Evolutionary conservation across 2,888 invertebrate genomes (phyloP).

Genomic region (Lasioglossum figueresi): DNA sequence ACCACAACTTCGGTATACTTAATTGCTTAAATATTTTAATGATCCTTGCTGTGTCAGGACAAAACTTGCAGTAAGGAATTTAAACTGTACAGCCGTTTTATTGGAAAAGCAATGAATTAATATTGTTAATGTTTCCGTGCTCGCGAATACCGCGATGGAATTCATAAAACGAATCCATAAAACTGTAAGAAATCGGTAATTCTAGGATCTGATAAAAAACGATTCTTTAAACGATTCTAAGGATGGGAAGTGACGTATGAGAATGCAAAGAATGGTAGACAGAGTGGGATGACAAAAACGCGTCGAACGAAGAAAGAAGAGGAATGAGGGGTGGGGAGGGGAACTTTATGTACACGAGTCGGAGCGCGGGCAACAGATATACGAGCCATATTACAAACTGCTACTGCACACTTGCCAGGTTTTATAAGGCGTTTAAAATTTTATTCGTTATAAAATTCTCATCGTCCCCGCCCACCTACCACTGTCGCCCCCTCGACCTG

Average conservation of each 20-base stretch:
- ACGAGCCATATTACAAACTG: conserved; percentile 75
- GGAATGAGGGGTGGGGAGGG: conserved; percentile 23
- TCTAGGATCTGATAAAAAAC: not conserved
- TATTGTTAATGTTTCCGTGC: not conserved
- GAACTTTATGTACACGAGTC: conserved; percentile 72
- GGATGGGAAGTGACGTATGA: conserved; percentile 7
- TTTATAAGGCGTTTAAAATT: conserved; percentile 80
- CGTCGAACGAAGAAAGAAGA: not conserved
- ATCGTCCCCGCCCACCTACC: conserved; percentile 55
- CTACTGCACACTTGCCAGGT: conserved; percentile 77
- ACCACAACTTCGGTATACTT: not conserved
- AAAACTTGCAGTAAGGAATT: not conserved
- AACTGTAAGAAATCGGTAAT: not conserved
- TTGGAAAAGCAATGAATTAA: not conserved
- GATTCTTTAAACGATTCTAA: not conserved
- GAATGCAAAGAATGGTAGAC: conserved; percentile 31
- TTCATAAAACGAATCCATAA: not conserved
- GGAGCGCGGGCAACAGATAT: conserved; percentile 70
- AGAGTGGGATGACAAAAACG: conserved; percentile 15
- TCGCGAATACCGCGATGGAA: not conserved
- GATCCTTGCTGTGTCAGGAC: not conserved
- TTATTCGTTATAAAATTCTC: conserved; percentile 79
- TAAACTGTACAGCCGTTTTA: not conserved
- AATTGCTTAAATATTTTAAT: not conserved
- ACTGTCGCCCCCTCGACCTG: conserved; percentile 31